phyloP scores from a whole-genome alignment of 2,797 vertebrate genomes.

The Mormyrus hasselquistii region DNA sequence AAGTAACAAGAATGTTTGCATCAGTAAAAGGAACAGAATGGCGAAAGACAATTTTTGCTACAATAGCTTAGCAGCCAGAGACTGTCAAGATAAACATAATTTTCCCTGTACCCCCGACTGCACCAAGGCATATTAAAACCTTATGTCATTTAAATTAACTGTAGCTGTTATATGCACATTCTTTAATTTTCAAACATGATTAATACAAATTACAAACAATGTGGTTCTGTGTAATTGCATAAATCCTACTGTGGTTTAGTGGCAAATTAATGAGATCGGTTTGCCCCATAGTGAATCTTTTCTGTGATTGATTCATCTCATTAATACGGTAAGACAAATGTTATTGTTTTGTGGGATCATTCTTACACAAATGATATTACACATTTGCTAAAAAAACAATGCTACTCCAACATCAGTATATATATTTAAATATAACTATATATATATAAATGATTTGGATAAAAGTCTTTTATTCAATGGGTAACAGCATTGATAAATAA shows the following conservation, averaged over 20 bases:
- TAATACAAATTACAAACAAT: conserved; percentile 8
- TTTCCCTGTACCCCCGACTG: neutral
- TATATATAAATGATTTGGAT: neutral
- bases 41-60: neutral
- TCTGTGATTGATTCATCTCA: neutral
- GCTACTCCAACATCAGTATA: neutral
- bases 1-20: neutral
- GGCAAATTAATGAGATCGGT: neutral
- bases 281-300: neutral
- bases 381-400: neutral
- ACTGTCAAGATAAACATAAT: neutral
- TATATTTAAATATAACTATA: neutral
- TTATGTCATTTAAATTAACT: conserved; percentile 3
- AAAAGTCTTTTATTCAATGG: neutral
- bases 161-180: neutral
- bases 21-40: neutral
- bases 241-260: neutral
- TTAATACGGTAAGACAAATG: neutral
- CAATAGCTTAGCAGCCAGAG: neutral
- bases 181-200: neutral
- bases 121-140: neutral
- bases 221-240: neutral
- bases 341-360: neutral
- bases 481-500: neutral
- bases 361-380: neutral